These are phyloP conservation scores for Zosterops lateralis DNA, from an alignment of 2,113 vertebrate genomes.

Conservation along the genomic window DNA sequence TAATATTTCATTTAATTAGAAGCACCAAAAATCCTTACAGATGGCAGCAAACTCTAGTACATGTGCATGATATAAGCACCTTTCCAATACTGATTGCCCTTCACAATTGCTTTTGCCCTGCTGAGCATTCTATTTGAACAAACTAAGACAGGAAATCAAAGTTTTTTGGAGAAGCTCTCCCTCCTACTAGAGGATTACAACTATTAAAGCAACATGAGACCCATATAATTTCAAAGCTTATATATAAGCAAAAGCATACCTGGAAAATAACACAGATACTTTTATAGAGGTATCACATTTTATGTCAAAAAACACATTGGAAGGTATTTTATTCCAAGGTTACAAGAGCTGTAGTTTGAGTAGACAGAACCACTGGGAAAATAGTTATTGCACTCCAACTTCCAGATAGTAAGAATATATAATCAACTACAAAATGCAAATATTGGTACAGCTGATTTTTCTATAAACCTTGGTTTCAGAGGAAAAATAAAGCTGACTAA, in stretches of 20 bases:
- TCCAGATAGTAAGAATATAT: background rate
- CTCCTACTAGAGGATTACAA: background rate
- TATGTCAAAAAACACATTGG: background rate
- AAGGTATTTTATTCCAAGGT: background rate
- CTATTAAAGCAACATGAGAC: background rate
- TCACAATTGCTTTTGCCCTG: background rate
- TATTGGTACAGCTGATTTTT: conserved; percentile 50
- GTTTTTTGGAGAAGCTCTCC: background rate
- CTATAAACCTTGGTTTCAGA: conserved; percentile 45
- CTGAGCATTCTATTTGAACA: background rate
- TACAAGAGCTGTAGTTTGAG: background rate
- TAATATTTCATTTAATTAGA: background rate
- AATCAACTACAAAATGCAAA: background rate
- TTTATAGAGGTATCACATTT: background rate
- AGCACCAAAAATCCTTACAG: background rate
- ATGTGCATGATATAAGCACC: background rate
- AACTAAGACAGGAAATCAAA: background rate
- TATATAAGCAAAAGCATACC: background rate
- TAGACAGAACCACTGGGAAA: background rate
- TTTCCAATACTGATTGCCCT: background rate
- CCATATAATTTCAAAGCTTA: background rate
- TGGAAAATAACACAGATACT: background rate
- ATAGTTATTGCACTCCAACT: background rate
- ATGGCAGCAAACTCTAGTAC: background rate
- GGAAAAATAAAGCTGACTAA: conserved; percentile 36